Evolutionary conservation across 2,888 invertebrate genomes (phyloP), one percentile per base, ranked within the genome.

Genomic region (Thymelicus lineola): DNA sequence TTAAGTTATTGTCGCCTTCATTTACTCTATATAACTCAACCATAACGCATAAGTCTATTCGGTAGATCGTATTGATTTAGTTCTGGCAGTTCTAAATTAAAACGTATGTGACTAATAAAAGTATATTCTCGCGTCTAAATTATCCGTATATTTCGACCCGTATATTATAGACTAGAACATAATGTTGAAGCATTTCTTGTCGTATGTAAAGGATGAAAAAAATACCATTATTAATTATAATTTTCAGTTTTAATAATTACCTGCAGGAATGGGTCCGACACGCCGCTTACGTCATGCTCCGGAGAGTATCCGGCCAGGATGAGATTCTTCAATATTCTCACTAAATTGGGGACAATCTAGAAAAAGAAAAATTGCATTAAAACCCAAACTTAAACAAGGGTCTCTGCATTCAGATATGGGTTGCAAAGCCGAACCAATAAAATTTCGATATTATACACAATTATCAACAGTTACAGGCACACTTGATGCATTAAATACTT

Each of bases 271-370:
- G 99, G 99, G 94, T 99, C 99, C 78, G 99, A 99, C 58, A 99
- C 99, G 35, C 99, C 99, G 74, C 99, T 99, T 59, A 99, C 99
- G 90, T 99, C 99, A 89, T 99, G 99, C 86, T 99, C 99, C 12
- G 99, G 99, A 42, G 99, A 99, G 93, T 99, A 99, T 36, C 99
- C 99, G 68, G 99, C 98, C 94, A 99, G 95, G 79, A 99, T 99
- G 77, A 99, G 95, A 91, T 99, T 99, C 94, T 99, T 99, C 89
- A 99, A 93, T 88, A 99, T 99, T 83, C 99, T 96, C 81, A 99
- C 99, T 90, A 99, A 94, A 91, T 99, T 99, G 72, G 99, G 99
- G 79, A 99, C 99, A 90, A 99, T 97, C 99, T 99, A 95, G 70
- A 95, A 95, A 81, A 76, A 86, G 86, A 81, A 68, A 66, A n/a